These are phyloP conservation scores for Addax nasomaculatus DNA, from an alignment of 2,113 vertebrate genomes.

Conservation along the genomic window DNA sequence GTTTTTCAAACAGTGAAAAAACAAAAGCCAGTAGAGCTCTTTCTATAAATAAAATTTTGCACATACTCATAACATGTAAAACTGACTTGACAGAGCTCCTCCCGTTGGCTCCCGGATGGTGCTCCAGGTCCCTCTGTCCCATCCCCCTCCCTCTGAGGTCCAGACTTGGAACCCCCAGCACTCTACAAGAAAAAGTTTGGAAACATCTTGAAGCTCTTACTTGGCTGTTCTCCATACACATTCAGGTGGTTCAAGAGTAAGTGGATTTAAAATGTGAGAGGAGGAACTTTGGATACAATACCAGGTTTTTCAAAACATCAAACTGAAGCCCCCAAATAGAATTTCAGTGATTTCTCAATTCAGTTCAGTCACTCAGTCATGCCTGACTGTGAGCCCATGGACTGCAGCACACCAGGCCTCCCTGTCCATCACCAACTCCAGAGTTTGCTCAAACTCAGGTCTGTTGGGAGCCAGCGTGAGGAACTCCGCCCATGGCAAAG, in stretches of 20 bases:
- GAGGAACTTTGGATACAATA: neutral
- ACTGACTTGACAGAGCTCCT: neutral
- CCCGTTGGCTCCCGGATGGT: accelerated
- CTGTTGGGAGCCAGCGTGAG: no score
- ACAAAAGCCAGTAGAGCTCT: neutral
- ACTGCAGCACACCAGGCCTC: neutral
- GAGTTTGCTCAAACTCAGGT: neutral
- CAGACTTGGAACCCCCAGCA: neutral
- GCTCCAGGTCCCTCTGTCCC: neutral
- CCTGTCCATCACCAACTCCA: neutral
- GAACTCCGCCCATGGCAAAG: no score
- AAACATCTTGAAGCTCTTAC: neutral
- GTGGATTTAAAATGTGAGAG: neutral
- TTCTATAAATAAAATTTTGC: neutral
- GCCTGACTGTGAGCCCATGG: neutral
- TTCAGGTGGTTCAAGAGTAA: neutral
- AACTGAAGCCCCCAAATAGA: neutral
- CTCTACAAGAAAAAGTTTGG: neutral
- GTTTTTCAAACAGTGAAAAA: neutral
- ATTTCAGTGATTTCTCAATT: neutral
- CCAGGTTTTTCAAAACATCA: neutral
- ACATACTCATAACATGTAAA: accelerated
- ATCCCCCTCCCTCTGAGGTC: neutral
- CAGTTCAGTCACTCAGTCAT: neutral
- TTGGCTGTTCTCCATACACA: neutral